Base-by-base conservation (phyloP, 2,797 vertebrate genomes). In the Gadopsis marmoratus region DNA sequence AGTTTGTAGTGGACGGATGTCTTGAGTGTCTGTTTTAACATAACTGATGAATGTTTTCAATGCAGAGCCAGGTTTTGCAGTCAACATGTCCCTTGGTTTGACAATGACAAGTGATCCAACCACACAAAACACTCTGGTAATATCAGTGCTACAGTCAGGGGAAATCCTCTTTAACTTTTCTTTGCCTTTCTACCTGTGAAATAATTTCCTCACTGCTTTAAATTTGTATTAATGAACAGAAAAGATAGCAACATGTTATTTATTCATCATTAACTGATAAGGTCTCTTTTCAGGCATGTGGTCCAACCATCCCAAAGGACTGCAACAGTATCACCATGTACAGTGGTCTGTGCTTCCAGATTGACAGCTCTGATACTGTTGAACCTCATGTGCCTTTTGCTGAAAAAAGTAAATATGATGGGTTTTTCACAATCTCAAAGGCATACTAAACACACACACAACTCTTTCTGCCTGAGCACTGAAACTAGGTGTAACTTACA, bases 51-150 rank as follows among this genome's bases (percentile, higher is more conserved):
- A 47, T 75, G 11, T 66, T 87, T 74, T 86, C 55, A 56, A 76
- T 53, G 16, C 88, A 95, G 94, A 66, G n/a, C 82, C 87, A 26
- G 0, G 2, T 0, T 89, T 82, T 83, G 90, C 90, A n/a, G 75
- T 93, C 69, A 95, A 93, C 83, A 91, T 94, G 89, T 95, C 95
- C 5, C 91, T 96, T 58, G 95, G 95, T 59, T 86, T 96, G 78
- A 82, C 92, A 7, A 90, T 96, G 93, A 45, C 80, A 48, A 69
- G 5, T 55, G 51, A 94, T 69, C 80, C 86, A 1, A 0, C 0
- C 2, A 63, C 70, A 50, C 5, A 21, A 31, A 71, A 61, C 0
- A 59, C 89, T 9, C 0, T 90, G 79, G 95, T 59, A 7, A 63
- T 17, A 29, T 31, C 35, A 37, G 5, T 33, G 7, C 21, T 60